phyloP scores from a whole-genome alignment of 2,888 invertebrate genomes.

The Cheilosia urbana region DNA sequence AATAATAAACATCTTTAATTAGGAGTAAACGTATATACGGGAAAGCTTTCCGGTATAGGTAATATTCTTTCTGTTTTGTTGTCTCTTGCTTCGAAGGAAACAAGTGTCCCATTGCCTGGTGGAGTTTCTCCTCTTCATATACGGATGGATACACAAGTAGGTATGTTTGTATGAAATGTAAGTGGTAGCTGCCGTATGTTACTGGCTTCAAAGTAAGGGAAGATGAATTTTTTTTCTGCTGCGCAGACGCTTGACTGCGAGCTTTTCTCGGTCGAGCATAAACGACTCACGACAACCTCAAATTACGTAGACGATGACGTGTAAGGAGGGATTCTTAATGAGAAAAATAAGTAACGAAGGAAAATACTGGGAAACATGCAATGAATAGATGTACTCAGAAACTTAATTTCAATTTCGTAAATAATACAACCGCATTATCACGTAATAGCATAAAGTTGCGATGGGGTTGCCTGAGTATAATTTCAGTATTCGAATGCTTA shows the following conservation, averaged over 20 bases:
- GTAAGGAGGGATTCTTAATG: slow-evolving; percentile 53
- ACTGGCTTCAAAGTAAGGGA: slow-evolving; percentile 5
- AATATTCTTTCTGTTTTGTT: slow-evolving; percentile 64
- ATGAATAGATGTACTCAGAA: slow-evolving; percentile 19
- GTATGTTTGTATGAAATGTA: background rate
- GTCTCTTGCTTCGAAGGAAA: slow-evolving; percentile 58
- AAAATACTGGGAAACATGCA: slow-evolving; percentile 62
- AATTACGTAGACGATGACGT: slow-evolving; percentile 74
- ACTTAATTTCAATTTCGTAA: slow-evolving; percentile 56
- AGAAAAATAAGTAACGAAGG: slow-evolving; percentile 17
- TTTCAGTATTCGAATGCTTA: slow-evolving; percentile 28
- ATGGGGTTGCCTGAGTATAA: slow-evolving; percentile 39
- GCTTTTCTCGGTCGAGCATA: slow-evolving; percentile 54
- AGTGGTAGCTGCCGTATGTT: slow-evolving; percentile 1
- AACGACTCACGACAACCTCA: slow-evolving; percentile 47
- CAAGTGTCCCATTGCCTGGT: slow-evolving; percentile 73
- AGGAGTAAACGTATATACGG: slow-evolving; percentile 58
- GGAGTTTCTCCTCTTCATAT: slow-evolving; percentile 37
- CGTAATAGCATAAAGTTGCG: slow-evolving; percentile 38
- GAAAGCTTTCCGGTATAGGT: slow-evolving; percentile 66
- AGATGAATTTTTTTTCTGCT: slow-evolving; percentile 8
- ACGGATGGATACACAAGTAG: background rate
- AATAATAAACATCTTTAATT: slow-evolving; percentile 70
- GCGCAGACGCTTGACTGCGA: slow-evolving; percentile 57
- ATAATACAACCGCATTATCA: slow-evolving; percentile 43